Conservation (phyloP, 2,113 vertebrate species). For the Perccottus glenii region DNA sequence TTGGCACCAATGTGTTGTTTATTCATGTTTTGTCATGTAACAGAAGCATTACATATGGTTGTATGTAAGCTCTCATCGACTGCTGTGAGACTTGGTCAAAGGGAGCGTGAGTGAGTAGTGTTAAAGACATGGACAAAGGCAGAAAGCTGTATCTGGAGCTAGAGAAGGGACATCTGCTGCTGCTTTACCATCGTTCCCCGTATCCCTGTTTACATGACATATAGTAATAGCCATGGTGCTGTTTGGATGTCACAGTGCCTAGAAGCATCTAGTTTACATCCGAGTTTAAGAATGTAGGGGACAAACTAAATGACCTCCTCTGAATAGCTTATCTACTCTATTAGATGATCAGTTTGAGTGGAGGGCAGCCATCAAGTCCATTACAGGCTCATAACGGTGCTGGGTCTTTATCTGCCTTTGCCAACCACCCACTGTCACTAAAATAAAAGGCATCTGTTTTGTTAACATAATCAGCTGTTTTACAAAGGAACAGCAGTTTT, state of each 20-base stretch:
- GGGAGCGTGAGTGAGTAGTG: constrained; percentile 5
- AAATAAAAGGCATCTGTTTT: constrained; percentile 6
- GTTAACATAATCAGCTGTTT: not conserved
- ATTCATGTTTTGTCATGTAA: constrained; percentile 23
- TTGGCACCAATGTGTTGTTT: constrained; percentile 12
- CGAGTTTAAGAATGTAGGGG: constrained; percentile 13
- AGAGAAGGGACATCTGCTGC: too few species aligned
- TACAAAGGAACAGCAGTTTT: too few species aligned
- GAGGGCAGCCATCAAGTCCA: constrained; percentile 19
- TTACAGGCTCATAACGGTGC: constrained; percentile 17
- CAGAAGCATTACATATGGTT: not conserved
- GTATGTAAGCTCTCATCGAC: not conserved
- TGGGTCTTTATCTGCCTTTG: constrained; percentile 3
- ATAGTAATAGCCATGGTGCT: not conserved
- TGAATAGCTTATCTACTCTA: constrained; percentile 21
- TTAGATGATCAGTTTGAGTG: constrained; percentile 14
- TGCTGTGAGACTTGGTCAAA: not conserved
- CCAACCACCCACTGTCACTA: not conserved
- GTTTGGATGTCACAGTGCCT: constrained; percentile 13
- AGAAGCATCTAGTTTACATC: constrained; percentile 23
- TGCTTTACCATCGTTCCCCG: not conserved
- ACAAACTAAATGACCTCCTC: constrained; percentile 16
- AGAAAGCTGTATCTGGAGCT: not conserved
- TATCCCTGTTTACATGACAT: not conserved
- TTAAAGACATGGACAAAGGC: not conserved